A percentile compares a stretch with the other conserved stretches of the same genome.
phyloP scores from a whole-genome alignment of 2,888 invertebrate genomes.

The Tenthredo scrophulariae region DNA sequence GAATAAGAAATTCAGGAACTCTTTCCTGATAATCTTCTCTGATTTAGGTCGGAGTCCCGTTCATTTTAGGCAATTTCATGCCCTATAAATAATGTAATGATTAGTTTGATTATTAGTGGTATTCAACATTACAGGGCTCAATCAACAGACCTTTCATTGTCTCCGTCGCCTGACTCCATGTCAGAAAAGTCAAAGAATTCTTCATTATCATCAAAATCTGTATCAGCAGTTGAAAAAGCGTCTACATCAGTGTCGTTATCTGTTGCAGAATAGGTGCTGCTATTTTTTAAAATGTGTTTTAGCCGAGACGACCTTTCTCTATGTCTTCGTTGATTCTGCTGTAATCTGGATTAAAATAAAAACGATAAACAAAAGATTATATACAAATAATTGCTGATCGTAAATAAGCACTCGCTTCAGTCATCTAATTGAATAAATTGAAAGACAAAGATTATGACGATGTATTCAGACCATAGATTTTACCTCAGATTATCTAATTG shows the following conservation, averaged over 20 bases:
- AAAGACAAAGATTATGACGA: constrained; percentile 36
- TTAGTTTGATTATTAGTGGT: background rate
- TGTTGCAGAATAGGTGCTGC: constrained; percentile 65
- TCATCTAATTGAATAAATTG: background rate
- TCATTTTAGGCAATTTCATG: background rate
- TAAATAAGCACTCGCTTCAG: background rate
- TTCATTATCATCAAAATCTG: constrained; percentile 74
- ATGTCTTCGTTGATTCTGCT: constrained; percentile 66
- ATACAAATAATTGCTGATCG: constrained; percentile 1
- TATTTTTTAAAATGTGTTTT: constrained; percentile 65
- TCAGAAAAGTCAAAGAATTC: constrained; percentile 76
- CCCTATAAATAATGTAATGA: background rate
- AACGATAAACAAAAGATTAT: background rate
- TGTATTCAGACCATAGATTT: background rate
- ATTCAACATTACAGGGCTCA: background rate
- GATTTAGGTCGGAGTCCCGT: background rate
- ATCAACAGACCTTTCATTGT: constrained; percentile 69
- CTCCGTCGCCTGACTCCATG: constrained; percentile 67
- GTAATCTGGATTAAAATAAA: constrained; percentile 60
- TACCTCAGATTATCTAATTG: constrained; percentile 72
- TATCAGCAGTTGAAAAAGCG: constrained; percentile 72
- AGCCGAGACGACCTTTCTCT: constrained; percentile 63
- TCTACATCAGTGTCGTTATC: constrained; percentile 73
- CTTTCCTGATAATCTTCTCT: background rate
- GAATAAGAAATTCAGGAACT: background rate